Evolutionary conservation across 2,797 vertebrate species (phyloP).

Genomic region (Coendou prehensilis): DNA sequence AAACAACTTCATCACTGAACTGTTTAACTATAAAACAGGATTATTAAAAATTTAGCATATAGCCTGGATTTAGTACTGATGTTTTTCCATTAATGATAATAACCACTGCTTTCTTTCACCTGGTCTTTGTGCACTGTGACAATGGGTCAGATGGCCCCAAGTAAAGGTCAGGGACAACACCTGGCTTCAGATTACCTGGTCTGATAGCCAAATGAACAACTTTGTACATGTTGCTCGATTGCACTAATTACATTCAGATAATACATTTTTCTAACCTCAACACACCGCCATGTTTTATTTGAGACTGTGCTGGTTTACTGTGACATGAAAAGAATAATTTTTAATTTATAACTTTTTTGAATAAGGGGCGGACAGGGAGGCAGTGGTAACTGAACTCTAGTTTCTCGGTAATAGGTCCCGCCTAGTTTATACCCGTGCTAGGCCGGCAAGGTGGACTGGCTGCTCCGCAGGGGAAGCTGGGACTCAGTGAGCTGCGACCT

Average conservation of each 20-base stretch:
- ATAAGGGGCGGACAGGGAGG: background rate
- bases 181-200: background rate
- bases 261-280: background rate
- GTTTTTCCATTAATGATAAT: background rate
- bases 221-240: background rate
- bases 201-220: background rate
- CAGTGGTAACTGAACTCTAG: background rate
- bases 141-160: background rate
- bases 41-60: background rate
- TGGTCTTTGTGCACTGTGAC: background rate
- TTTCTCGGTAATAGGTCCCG: background rate
- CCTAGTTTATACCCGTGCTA: background rate
- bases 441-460: background rate
- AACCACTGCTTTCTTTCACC: background rate
- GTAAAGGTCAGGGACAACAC: too few relatives aligned
- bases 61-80: background rate
- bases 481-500: background rate
- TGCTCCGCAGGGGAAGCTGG: background rate
- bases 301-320: background rate
- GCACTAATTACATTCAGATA: background rate
- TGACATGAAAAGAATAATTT: background rate
- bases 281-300: background rate
- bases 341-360: constrained; percentile 9
- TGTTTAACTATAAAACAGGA: background rate
- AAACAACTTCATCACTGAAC: background rate